Evolutionary conservation across 2,113 vertebrate species (phyloP), one percentile per base, ranked within the genome.

Genomic region (Piaya cayana): DNA sequence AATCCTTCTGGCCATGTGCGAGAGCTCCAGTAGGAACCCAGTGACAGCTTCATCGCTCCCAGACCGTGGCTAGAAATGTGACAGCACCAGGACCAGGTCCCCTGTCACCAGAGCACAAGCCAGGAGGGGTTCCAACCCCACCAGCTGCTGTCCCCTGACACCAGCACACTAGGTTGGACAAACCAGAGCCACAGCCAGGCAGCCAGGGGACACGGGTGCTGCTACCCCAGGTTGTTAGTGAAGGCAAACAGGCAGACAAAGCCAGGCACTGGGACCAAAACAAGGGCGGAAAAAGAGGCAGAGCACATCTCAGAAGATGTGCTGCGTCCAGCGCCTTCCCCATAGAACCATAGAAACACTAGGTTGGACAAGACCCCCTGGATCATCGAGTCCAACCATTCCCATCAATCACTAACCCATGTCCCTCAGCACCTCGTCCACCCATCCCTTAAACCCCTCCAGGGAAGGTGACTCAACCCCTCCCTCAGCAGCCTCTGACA

Each of bases 31-130:
- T 88, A n/a, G 52, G 78, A 82, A 74, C 63, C 36, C 62, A 29
- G 70, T 10, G 56, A 64, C 77, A 64, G 79, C 78, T 81, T 82
- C 59, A 32, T 58, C 52, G 4, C 59, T 26, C 37, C 78, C 62
- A 69, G 78, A 9, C 63, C 0, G 0, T 4, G 0, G 43, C 11
- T 63, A 82, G 47, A 43, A 75, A 42, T 1, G 22, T 7, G 34
- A 65, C 43, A 79, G 12, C 9, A 10, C 13, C 53, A 75, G 65
- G 52, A 42, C 49, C 53, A 9, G 30, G 43, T 25, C 30, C 36
- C 45, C 53, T 58, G 86, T 18, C 56, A 29, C 58, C 70, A 68
- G 18, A 21, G 8, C 42, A 39, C 15, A 15, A 52, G 34, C 12
- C 60, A 55, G 16, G 53, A 79, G 62, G 52, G 55, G 30, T 20